Evolutionary conservation across 1,140 invertebrate genomes (phyloP), one percentile per base, ranked within the genome.

Genomic region (Heliconius nattereri): DNA sequence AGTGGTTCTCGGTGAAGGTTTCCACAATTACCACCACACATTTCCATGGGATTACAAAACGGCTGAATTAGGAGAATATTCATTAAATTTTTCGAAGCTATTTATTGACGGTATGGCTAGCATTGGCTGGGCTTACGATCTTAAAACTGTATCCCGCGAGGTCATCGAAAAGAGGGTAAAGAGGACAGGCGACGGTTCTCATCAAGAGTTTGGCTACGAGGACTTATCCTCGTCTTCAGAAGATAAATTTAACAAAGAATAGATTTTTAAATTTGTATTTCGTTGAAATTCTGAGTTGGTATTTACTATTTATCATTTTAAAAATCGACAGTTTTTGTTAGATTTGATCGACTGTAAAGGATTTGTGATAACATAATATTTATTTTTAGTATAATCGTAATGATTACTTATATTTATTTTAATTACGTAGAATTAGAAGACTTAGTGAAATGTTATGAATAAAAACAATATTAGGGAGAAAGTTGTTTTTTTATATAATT

Each of bases 1-100:
- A 3, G 86, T 96, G 5, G 93, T 94, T 0, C 83, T 95, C 11
- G 96, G 94, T 84, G 95, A 96, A 92, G 96, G 96, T 7, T 97
- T 96, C 92, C 97, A 97, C 88, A 97, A 97, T 88, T 97, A 97
- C 90, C 97, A 97, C 84, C 97, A 97, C 89, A 96, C 89, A 95
- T 66, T 66, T 13, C 60, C 60, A 2, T 66, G 60, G 60, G 60
- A 66, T 66, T 66, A 66, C 60, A 66, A 96, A 81, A 95, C 96
- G 0, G 96, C 96, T 35, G 97, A 98, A 86, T 87, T 96, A 2
- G 95, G 96, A 20, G 80, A 92, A 35, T 96, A 96, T 90, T 89
- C 86, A 0, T 89, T 95, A 19, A 97, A 97, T 85, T 87, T 95
- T 19, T 96, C 96, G 0, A 96, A 86, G 90, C 79, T 95, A 5